Base-by-base conservation (phyloP, 2,113 vertebrate genomes). In the Bujurquina vittata region DNA sequence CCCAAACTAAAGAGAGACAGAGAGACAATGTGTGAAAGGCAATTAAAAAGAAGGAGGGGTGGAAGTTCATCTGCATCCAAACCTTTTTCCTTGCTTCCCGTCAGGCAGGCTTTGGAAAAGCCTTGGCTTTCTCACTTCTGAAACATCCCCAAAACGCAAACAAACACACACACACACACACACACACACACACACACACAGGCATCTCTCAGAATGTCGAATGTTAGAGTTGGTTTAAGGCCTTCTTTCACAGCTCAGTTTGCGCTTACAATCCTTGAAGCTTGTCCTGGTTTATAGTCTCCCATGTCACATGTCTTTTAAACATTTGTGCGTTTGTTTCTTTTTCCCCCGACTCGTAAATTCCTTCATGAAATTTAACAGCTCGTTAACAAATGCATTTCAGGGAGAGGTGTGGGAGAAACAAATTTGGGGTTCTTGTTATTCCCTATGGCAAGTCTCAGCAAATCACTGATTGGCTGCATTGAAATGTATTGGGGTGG, bases 1-100 rank as follows among this genome's bases (percentile, higher is more conserved):
- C 73, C 59, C 6, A 61, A 85, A 78, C 79, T 57, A 74, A 86
- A 69, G 43, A 84, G 74, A 61, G 49, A 52, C 17, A 52, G 29
- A 80, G 58, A 89, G 78, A 79, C 55, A 46, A 74, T 3, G 75
- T 84, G 82, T 85, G 86, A 90, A 90, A 84, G 54, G 80, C 80
- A 90, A 84, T 87, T 81, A 88, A 80, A 78, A 7, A 43, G 20
- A 57, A 31, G n/a, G 52, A 52, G 55, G 43, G 85, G 63, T 69
- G 58, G 72, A 63, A 43, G 77, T 54, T 57, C n/a, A 61, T 83
- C 67, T 81, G 82, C 55, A 60, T 33, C 20, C 31, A 75, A 20
- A 76, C 61, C 59, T 75, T 75, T 75, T 55, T 2, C 43, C 54
- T 40, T 29, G 52, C 33, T 88, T 88, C 89, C 69, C n/a, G 52